Evolutionary conservation across 2,113 vertebrate species (phyloP).

Genomic region (Pangasianodon hypophthalmus): DNA sequence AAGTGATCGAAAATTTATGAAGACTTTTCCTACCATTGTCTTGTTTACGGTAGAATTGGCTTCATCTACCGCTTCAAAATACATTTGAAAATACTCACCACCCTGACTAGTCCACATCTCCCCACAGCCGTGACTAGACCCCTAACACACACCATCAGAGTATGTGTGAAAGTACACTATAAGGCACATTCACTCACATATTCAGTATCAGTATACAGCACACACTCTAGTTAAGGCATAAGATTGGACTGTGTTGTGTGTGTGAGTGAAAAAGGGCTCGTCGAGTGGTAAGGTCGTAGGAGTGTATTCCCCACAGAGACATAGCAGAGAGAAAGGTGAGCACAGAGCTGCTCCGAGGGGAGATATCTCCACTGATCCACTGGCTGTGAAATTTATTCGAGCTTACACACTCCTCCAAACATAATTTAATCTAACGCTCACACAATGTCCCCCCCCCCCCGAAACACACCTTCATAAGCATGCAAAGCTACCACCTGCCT

Average conservation of each 20-base stretch:
- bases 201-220: not conserved
- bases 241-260: not conserved
- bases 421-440: slow-evolving; percentile 3
- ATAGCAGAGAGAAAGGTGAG: slow-evolving; percentile 4
- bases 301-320: slow-evolving; percentile 12
- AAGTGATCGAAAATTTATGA: not conserved
- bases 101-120: not conserved
- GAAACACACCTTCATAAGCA: slow-evolving; percentile 37
- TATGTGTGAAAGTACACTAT: not conserved
- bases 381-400: slow-evolving; percentile 26
- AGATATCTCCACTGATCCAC: slow-evolving; percentile 20
- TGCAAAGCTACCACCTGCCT: slow-evolving; percentile 35
- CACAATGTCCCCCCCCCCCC: not conserved
- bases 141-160: not conserved
- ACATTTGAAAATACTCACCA: not conserved
- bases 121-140: not conserved
- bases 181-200: not conserved
- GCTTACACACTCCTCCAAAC: slow-evolving; percentile 29
- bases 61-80: not conserved
- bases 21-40: not conserved
- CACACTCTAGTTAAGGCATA: not conserved
- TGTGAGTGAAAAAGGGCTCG: not conserved
- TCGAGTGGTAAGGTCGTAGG: not conserved
- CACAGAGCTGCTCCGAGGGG: not conserved
- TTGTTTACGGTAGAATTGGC: not conserved